Conservation (phyloP, 2,888 invertebrate species). For the Saturnia japonica region DNA sequence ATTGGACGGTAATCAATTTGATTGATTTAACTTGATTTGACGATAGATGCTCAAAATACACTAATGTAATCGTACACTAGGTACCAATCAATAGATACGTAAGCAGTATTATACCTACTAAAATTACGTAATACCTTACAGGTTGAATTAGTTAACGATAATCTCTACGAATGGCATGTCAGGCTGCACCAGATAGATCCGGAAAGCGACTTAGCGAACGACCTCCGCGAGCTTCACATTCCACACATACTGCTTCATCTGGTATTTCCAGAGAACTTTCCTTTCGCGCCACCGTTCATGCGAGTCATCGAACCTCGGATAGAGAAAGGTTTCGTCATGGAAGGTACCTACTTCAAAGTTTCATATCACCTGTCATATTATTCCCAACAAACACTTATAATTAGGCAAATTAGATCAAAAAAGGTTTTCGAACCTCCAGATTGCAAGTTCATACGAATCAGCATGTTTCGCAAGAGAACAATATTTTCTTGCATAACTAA, state of each 20-base stretch:
- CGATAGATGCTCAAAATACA: not conserved
- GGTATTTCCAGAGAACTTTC: conserved; percentile 93
- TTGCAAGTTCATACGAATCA: not conserved
- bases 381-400: not conserved
- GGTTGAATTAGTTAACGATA: conserved; percentile 92
- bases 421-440: no score
- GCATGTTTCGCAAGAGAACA: not conserved
- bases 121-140: conserved; percentile 36
- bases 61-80: not conserved
- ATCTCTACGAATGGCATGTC: conserved; percentile 94
- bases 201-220: conserved; percentile 91
- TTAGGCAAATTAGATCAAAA: no score
- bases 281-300: conserved; percentile 94
- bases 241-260: conserved; percentile 89
- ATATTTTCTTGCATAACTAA: not conserved
- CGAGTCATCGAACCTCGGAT: conserved; percentile 90
- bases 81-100: not conserved
- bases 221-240: conserved; percentile 89
- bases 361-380: not conserved
- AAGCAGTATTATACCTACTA: not conserved
- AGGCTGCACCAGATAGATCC: conserved; percentile 90
- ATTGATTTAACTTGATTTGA: no score
- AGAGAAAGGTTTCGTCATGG: conserved; percentile 94
- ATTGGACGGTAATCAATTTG: no score
- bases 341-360: conserved; percentile 77